Percentiles rank a stretch among this genome's conserved stretches.
These are phyloP conservation scores for Cotesia glomerata DNA, from an alignment of 1,140 invertebrate species.

Conservation along the genomic window DNA sequence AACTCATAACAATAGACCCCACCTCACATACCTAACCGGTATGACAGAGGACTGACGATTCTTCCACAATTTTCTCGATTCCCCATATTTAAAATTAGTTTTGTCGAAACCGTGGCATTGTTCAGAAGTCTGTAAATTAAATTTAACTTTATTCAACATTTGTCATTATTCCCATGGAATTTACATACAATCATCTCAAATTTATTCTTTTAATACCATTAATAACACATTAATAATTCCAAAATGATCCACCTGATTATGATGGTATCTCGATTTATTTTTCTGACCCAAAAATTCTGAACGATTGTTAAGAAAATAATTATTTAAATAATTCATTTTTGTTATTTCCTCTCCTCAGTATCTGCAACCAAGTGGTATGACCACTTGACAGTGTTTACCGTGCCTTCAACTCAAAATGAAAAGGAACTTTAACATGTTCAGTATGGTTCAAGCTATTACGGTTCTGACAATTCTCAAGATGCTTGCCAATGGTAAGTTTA, in stretches of 20 bases:
- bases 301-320: background rate
- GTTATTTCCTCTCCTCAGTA: constrained; percentile 25
- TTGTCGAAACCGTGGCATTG: constrained; percentile 7
- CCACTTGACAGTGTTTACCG: constrained; percentile 46
- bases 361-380: constrained; percentile 51
- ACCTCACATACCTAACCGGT: background rate
- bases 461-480: constrained; percentile 83
- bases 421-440: constrained; percentile 67
- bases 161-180: background rate
- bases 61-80: constrained; percentile 18
- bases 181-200: background rate
- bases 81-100: constrained; percentile 19
- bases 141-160: background rate
- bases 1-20: constrained; percentile 6
- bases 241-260: too few species aligned
- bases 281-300: too few species aligned
- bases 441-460: constrained; percentile 83
- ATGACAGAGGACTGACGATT: background rate
- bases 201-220: background rate
- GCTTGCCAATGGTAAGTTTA: constrained; percentile 76
- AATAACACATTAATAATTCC: too few species aligned
- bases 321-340: background rate
- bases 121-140: constrained; percentile 4
- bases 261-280: too few species aligned
- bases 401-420: constrained; percentile 65